A percentile compares a stretch with the other conserved stretches of the same genome.
phyloP scores from a whole-genome alignment of 2,888 invertebrate species.

The Cerastis leucographa region DNA sequence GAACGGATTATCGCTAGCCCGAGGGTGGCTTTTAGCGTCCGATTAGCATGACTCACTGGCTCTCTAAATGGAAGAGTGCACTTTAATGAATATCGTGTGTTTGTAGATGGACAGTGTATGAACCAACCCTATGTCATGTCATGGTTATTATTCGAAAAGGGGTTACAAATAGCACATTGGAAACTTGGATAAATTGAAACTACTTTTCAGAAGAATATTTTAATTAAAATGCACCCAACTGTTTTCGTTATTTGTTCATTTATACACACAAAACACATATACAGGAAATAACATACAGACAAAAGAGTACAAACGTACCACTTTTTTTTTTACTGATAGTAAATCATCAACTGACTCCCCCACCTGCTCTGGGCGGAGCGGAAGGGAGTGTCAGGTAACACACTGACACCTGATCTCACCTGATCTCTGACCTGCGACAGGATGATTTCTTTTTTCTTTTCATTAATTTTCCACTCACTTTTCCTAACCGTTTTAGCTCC shows the following conservation, averaged over 20 bases:
- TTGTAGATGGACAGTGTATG: background rate
- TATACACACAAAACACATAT: no score
- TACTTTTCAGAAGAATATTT: background rate
- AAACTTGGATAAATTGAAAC: background rate
- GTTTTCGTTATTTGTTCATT: background rate
- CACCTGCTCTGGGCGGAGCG: no score
- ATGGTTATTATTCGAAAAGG: background rate
- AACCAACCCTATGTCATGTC: background rate
- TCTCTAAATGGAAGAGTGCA: slow-evolving; percentile 26
- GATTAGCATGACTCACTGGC: slow-evolving; percentile 36
- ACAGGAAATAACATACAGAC: no score
- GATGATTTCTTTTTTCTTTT: background rate
- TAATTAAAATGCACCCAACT: background rate
- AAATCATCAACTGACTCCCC: no score
- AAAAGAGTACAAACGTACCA: no score
- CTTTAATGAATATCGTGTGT: slow-evolving; percentile 19
- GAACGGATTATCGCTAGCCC: slow-evolving; percentile 46
- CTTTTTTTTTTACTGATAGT: no score
- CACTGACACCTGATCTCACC: no score
- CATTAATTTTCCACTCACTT: background rate
- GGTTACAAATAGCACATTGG: background rate
- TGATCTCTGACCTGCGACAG: no score
- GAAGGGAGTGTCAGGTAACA: no score
- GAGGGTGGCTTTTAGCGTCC: slow-evolving; percentile 47
- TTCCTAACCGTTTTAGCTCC: background rate